Percentiles rank a stretch among this genome's conserved stretches.
Conservation (phyloP, 2,797 vertebrate species). For the Nothura maculosa region DNA sequence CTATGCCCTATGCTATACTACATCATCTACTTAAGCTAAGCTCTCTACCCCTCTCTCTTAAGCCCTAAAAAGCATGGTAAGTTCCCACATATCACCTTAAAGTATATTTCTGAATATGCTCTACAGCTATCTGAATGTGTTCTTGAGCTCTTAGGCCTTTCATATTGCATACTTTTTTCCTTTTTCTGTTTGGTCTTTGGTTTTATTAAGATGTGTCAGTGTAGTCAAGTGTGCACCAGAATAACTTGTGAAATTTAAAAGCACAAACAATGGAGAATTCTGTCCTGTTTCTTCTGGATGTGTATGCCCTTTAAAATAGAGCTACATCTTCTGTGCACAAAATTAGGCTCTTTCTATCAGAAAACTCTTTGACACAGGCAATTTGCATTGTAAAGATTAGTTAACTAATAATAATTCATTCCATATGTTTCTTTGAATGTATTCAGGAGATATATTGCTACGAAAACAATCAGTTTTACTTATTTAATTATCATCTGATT, state of each 20-base stretch:
- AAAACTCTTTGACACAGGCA: not conserved
- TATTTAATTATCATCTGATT: not conserved
- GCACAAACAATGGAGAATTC: not conserved
- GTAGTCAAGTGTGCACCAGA: not conserved
- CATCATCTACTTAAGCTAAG: too few relatives aligned
- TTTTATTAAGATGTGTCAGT: constrained; percentile 7
- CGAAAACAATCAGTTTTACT: not conserved
- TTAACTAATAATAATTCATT: not conserved
- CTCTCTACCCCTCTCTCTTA: too few relatives aligned
- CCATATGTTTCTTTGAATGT: not conserved
- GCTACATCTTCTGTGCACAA: accelerated
- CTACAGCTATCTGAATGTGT: not conserved
- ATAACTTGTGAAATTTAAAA: not conserved
- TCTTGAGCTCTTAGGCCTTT: not conserved
- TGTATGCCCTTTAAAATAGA: not conserved
- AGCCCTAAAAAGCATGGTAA: too few relatives aligned
- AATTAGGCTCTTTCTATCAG: not conserved
- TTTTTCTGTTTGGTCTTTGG: not conserved
- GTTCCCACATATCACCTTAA: too few relatives aligned
- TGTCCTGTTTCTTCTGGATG: not conserved
- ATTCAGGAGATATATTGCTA: not conserved
- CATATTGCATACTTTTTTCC: not conserved
- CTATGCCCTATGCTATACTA: too few relatives aligned
- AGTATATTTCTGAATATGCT: not conserved
- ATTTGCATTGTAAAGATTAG: not conserved